Base-by-base conservation (phyloP, 2,888 invertebrate species). In the Odontocerum albicorne region DNA sequence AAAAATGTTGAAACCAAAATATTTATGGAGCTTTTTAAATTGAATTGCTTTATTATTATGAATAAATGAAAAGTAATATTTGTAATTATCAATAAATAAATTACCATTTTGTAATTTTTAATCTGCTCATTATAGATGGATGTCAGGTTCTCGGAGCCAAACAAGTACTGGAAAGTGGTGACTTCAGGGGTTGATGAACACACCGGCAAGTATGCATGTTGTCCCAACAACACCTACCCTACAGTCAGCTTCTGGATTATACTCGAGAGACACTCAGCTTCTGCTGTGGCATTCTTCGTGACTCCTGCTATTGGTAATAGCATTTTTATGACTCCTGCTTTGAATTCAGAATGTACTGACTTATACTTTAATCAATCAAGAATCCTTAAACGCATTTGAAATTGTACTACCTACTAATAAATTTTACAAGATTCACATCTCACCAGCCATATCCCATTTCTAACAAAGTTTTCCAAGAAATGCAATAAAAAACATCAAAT, bases 141-240 rank as follows among this genome's bases (percentile, higher is more conserved):
- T 13, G n/a, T 27, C 4, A 21, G 16, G 12, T 21, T 10, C 12
- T 13, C 20, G 20, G 46, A 44, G 17, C 45, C 42, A 33, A 83
- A 82, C 17, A 80, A 80, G 0, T 79, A 80, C 40, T 88, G 87
- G 87, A 72, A 77, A 42, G 65, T 87, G 33, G 57, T 75, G 21
- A 66, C 72, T 0, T 70, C 77, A 1, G 67, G 66, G 1, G 68
- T 74, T 15, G 69, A 71, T n/a, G 77, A 75, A 44, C 63, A 76
- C 31, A 64, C 73, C 1, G 82, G 80, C 2, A 72, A 73, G 49
- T 84, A 77, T 62, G 66, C 66, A 1, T 80, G 79, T 55, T 80
- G 43, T n/a, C 50, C 80, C 0, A 82, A 84, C 62, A 75, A 70
- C 33, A 82, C 84, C 0, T 86, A 81, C 65, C 83, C 85, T 0